Percentiles rank a stretch among this genome's conserved stretches.
These are phyloP conservation scores for Gortyna flavago DNA, from an alignment of 2,888 invertebrate genomes.

Conservation along the genomic window DNA sequence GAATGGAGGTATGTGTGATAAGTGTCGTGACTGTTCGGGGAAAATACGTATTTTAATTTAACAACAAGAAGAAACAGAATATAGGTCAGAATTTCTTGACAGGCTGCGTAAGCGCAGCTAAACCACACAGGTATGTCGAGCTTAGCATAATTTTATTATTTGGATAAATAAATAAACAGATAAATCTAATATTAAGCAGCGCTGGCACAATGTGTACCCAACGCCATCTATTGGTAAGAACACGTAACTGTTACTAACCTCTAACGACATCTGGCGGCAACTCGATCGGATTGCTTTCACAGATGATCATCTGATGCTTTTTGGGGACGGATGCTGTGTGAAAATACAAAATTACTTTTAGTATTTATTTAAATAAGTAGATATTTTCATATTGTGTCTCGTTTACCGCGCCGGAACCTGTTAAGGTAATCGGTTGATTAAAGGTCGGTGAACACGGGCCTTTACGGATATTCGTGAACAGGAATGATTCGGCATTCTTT, in stretches of 20 bases:
- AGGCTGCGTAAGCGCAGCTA: neutral
- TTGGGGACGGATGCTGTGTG: conserved; percentile 90
- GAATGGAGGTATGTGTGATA: neutral
- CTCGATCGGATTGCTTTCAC: conserved; percentile 97
- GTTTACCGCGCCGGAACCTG: too few relatives aligned
- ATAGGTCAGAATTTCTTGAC: too few relatives aligned
- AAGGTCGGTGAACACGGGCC: neutral
- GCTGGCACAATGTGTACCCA: neutral
- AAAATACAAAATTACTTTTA: neutral
- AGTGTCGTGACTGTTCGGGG: neutral
- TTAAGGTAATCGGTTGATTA: neutral
- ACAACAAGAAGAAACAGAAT: neutral
- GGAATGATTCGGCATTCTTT: neutral
- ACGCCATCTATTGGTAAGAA: conserved; percentile 45
- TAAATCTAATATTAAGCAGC: neutral
- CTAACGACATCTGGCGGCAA: conserved; percentile 97
- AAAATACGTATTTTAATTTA: neutral
- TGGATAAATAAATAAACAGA: neutral
- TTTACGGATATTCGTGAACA: neutral
- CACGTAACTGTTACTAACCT: conserved; percentile 89
- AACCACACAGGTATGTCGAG: neutral
- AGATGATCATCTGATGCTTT: conserved; percentile 96
- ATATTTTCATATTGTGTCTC: too few relatives aligned
- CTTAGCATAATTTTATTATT: neutral
- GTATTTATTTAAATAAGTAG: neutral